Percentiles rank a stretch among this genome's conserved stretches.
These are phyloP conservation scores for Harmothoe impar DNA, from an alignment of 2,888 invertebrate species.

Conservation along the genomic window DNA sequence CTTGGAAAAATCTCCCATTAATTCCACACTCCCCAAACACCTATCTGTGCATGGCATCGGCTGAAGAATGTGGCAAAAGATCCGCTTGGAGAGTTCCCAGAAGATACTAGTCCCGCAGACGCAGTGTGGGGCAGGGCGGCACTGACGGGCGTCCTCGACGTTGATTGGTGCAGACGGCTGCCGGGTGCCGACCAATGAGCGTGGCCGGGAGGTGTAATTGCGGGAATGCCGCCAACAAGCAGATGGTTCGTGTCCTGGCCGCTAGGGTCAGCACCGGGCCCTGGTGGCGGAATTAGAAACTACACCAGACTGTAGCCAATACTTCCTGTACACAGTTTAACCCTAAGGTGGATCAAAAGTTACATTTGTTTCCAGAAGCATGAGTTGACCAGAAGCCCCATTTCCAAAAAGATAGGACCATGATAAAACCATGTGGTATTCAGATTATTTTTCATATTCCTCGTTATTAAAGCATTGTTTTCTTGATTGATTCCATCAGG, in stretches of 20 bases:
- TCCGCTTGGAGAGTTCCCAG: not conserved
- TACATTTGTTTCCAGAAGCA: no score
- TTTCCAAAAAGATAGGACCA: no score
- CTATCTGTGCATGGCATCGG: not conserved
- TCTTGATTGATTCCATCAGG: no score
- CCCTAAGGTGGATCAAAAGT: no score
- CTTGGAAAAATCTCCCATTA: no score
- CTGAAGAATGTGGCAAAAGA: not conserved
- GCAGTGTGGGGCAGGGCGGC: not conserved
- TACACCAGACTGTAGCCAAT: no score
- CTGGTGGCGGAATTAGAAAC: not conserved
- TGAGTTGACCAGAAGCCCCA: no score
- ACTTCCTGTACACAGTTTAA: no score
- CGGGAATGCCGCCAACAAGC: not conserved
- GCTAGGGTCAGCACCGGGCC: not conserved
- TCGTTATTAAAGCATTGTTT: no score
- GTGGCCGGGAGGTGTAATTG: not conserved
- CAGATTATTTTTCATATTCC: no score
- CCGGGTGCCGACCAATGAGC: slow-evolving; percentile 49
- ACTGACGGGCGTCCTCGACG: not conserved
- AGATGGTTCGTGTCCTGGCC: slow-evolving; percentile 35
- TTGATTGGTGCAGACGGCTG: slow-evolving; percentile 31
- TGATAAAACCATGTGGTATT: no score
- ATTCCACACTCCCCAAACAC: not conserved
- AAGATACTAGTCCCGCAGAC: not conserved